Base-by-base conservation (phyloP, 2,113 vertebrate genomes). In the Malurus melanocephalus region DNA sequence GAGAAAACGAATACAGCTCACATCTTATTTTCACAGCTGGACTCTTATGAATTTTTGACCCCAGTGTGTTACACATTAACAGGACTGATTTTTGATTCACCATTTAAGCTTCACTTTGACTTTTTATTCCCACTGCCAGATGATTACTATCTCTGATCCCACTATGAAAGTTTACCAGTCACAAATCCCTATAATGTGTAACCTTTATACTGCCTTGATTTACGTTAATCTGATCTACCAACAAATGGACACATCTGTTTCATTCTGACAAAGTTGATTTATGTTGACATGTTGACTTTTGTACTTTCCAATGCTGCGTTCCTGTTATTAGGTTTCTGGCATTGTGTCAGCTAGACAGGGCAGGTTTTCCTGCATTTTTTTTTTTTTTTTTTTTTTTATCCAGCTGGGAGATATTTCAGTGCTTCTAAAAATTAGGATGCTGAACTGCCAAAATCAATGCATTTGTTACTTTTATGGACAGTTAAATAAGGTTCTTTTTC, bases 231-330 rank as follows among this genome's bases (percentile, higher is more conserved):
- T 95, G 69, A 87, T 94, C 88, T 93, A 91, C 83, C 86, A 89
- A 85, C 88, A 94, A 96, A 91, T 79, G 74, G 92, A 87, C 78
- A 93, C 83, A 90, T 79, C 80, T 90, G 77, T 91, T 93, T 95
- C 81, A 93, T 76, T 89, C 89, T 91, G 81, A 93, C 93, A 94
- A 92, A 85, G 74, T 49, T 93, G 81, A 94, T 96, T 95, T 95
- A 72, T 85, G 79, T 93, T 92, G 91, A 89, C 91, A 69, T 89
- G 91, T 93, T 72, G 88, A 95, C 75, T 92, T 95, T 92, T 93
- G 80, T 79, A 88, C 90, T 94, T 93, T 94, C 73, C 62, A 90
- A 10, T n/a, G 71, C 42, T 87, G 56, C 62, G 67, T 90, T 94
- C 75, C 56, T 56, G 93, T 93, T 90, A 88, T 90, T 93, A 59